phyloP scores from a whole-genome alignment of 92 coral and sea anemone species.

The Epizoanthus fatuus region DNA sequence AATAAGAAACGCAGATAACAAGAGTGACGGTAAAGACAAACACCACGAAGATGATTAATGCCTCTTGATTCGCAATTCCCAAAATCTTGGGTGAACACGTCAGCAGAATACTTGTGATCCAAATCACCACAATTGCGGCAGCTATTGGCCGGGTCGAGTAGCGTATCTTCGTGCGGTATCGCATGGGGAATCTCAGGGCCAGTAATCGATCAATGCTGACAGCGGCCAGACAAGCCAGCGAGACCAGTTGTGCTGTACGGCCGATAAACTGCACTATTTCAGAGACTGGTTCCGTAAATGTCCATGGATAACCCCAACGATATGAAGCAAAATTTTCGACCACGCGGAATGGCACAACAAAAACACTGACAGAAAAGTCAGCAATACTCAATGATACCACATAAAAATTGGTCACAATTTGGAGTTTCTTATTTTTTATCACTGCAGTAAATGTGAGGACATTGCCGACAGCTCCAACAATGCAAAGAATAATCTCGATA shows the following conservation, averaged over 20 bases:
- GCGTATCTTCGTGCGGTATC: constrained; percentile 73
- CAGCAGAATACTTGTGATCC: constrained; percentile 64
- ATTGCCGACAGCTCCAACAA: constrained; percentile 76
- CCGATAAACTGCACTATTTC: constrained; percentile 72
- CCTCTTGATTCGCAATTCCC: constrained; percentile 71
- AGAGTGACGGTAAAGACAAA: constrained; percentile 75
- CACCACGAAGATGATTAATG: constrained; percentile 68
- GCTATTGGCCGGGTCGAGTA: constrained; percentile 56
- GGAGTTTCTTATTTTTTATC: constrained; percentile 68
- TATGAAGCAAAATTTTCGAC: constrained; percentile 67
- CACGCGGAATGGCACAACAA: constrained; percentile 82
- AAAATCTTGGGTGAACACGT: constrained; percentile 75
- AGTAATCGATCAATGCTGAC: constrained; percentile 75
- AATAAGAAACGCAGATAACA: constrained; percentile 64
- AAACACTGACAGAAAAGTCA: constrained; percentile 63
- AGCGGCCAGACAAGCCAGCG: constrained; percentile 71
- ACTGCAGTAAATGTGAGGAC: constrained; percentile 71
- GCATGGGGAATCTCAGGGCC: constrained; percentile 74
- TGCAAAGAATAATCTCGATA: constrained; percentile 65
- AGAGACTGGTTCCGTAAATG: constrained; percentile 35
- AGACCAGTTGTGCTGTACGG: constrained; percentile 72
- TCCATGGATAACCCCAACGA: constrained; percentile 26
- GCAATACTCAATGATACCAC: constrained; percentile 80
- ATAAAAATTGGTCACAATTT: constrained; percentile 80
- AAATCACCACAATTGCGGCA: constrained; percentile 55